Evolutionary conservation across 30 jellyfish, hydroid and myxozoan genomes (phyloP).

Genomic region (Turritopsis rubra): DNA sequence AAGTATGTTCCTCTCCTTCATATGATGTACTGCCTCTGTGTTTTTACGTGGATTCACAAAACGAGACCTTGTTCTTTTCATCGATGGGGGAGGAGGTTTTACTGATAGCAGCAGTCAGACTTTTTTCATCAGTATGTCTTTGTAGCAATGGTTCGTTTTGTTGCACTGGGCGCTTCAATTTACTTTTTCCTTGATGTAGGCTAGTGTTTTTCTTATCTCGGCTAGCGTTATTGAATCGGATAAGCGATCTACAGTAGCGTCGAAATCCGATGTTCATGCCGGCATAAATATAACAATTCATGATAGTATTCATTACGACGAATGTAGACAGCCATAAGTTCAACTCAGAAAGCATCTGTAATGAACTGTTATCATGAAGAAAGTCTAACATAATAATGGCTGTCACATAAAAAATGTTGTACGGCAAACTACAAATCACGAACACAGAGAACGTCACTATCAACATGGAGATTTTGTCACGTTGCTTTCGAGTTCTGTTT

Average conservation of each 20-base stretch:
- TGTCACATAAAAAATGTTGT: slow-evolving; percentile 46
- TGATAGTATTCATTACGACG: slow-evolving; percentile 46
- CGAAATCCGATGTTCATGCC: slow-evolving; percentile 57
- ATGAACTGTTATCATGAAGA: neutral
- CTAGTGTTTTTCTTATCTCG: neutral
- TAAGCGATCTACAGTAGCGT: neutral
- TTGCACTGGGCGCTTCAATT: neutral
- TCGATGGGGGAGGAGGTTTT: too few species aligned
- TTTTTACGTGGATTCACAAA: too few species aligned
- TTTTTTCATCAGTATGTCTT: too few species aligned
- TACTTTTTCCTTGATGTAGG: neutral
- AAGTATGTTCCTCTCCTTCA: too few species aligned
- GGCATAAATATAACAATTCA: slow-evolving; percentile 61
- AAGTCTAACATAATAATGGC: slow-evolving; percentile 27
- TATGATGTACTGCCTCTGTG: too few species aligned
- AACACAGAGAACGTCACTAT: slow-evolving; percentile 46
- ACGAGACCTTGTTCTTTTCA: too few species aligned
- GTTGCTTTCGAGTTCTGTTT: neutral
- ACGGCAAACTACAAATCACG: slow-evolving; percentile 56
- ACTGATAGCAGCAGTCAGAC: too few species aligned
- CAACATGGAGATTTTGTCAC: slow-evolving; percentile 15
- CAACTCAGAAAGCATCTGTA: slow-evolving; percentile 11
- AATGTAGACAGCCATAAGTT: slow-evolving; percentile 54
- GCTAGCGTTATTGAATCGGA: neutral
- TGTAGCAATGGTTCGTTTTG: neutral